Conservation (phyloP, 2,888 invertebrate genomes). For the Meloe dianella region DNA sequence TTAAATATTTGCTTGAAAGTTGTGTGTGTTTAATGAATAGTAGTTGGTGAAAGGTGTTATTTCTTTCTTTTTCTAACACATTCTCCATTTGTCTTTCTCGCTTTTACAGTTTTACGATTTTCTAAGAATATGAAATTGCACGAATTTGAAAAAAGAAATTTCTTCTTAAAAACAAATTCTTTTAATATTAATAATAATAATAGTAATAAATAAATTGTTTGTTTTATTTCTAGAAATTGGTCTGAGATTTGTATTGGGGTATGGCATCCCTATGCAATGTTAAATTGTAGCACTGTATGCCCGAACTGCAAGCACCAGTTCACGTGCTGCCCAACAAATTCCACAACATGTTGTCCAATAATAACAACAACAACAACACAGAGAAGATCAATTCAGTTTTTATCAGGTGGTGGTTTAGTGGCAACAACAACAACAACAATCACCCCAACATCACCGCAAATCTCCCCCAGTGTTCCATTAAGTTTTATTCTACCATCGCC, state of each 20-base stretch:
- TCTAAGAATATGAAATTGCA: not conserved
- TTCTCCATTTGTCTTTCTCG: not conserved
- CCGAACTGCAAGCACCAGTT: slow-evolving; percentile 75
- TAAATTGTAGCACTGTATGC: slow-evolving; percentile 67
- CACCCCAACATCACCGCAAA: slow-evolving; percentile 48
- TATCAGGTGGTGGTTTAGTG: slow-evolving; percentile 55
- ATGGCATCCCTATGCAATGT: slow-evolving; percentile 59
- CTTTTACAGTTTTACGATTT: not conserved
- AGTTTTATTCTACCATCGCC: slow-evolving; percentile 57
- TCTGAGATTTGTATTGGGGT: slow-evolving; percentile 46
- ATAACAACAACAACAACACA: slow-evolving; percentile 27
- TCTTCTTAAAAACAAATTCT: slow-evolving; percentile 17
- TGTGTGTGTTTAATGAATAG: not conserved
- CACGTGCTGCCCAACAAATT: slow-evolving; percentile 53
- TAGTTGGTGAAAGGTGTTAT: not conserved
- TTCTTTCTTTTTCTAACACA: not conserved
- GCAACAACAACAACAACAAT: slow-evolving; percentile 29
- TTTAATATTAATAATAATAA: too few species aligned
- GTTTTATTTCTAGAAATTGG: not conserved
- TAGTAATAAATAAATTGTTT: too few species aligned
- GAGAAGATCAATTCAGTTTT: slow-evolving; percentile 43
- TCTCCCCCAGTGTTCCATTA: slow-evolving; percentile 54
- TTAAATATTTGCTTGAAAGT: slow-evolving; percentile 4
- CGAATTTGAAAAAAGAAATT: slow-evolving; percentile 3
- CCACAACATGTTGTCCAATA: slow-evolving; percentile 45